Evolutionary conservation across 2,797 vertebrate genomes (phyloP), one percentile per base, ranked within the genome.

Genomic region (Pampus argenteus): DNA sequence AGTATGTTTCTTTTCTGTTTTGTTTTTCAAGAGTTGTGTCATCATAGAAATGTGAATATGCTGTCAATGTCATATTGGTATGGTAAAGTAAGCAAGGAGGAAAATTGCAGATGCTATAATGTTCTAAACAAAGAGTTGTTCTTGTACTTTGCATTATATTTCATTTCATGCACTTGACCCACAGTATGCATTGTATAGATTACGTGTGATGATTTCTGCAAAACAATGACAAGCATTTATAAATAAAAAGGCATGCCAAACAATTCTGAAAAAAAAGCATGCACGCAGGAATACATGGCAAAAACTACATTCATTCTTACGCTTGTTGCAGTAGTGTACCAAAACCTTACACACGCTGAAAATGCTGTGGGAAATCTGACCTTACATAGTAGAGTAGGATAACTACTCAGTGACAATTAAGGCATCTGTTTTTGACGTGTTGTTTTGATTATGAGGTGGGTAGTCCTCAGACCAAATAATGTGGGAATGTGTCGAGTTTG

Each of bases 1-100:
- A 89, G 90, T 92, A 90, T 3, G 88, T 83, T 71, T 48, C 5
- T 51, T 67, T 77, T 82, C 2, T 52, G 2, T 51, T 62, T 47
- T 42, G 0, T 57, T 65, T 71, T 55, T 15, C 9, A 18, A 2
- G 5, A 6, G 2, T 64, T 60, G 13, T 45, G 28, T 3, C 42
- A 14, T 22, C 2, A 45, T 25, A 11, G 13, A 48, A 64, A 55
- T 6, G 2, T 14, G 18, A 42, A 42, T 49, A 9, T 55, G 6
- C 18, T 61, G 4, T 25, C 6, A 2, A 9, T 68, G 20, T 45
- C 44, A 18, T 23, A 28, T 5, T 52, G 17, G 7, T 55, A 36
- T 38, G 9, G 20, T 52, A 38, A 34, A 38, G 23, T 64, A 3
- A 61, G 2, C 44, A 14, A 14, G 10, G 9, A 29, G 23, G 34